Conservation (phyloP, 2,888 invertebrate species). For the Galeopsomyia nigrocyanea region DNA sequence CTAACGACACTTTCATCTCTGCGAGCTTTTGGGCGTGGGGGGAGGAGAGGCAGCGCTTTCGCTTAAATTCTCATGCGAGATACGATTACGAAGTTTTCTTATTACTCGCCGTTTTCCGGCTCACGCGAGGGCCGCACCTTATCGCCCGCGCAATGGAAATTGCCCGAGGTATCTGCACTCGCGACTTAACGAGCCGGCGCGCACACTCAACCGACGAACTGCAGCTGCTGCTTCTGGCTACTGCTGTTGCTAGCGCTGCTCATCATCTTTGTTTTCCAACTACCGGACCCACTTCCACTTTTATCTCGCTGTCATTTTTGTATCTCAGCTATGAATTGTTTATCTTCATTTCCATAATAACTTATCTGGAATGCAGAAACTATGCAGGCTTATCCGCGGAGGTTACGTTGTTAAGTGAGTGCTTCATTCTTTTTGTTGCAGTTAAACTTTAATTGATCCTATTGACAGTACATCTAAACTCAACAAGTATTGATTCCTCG, state of each 20-base stretch:
- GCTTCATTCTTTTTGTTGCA: too few relatives aligned
- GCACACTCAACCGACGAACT: neutral
- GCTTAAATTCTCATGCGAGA: slow-evolving; percentile 19
- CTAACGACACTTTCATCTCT: slow-evolving; percentile 21
- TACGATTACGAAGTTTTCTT: slow-evolving; percentile 43
- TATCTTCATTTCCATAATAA: too few relatives aligned
- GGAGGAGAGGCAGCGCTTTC: too few relatives aligned
- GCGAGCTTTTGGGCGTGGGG: slow-evolving; percentile 14
- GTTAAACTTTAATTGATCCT: too few relatives aligned
- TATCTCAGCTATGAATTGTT: too few relatives aligned
- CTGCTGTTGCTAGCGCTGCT: neutral
- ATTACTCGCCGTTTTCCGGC: slow-evolving; percentile 33
- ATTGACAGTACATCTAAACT: too few relatives aligned
- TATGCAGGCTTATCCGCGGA: too few relatives aligned
- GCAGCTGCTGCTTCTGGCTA: neutral
- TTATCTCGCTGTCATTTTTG: too few relatives aligned
- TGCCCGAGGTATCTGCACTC: slow-evolving; percentile 23
- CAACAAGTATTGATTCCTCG: too few relatives aligned
- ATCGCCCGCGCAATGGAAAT: slow-evolving; percentile 33
- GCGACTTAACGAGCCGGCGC: slow-evolving; percentile 14
- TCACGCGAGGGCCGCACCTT: slow-evolving; percentile 20
- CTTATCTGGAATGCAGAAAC: too few relatives aligned
- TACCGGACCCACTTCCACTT: too few relatives aligned
- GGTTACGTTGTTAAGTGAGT: too few relatives aligned
- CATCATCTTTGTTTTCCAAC: slow-evolving; percentile 8